Evolutionary conservation across 2,888 invertebrate genomes (phyloP).

Genomic region (Hemistola chrysoprasaria): DNA sequence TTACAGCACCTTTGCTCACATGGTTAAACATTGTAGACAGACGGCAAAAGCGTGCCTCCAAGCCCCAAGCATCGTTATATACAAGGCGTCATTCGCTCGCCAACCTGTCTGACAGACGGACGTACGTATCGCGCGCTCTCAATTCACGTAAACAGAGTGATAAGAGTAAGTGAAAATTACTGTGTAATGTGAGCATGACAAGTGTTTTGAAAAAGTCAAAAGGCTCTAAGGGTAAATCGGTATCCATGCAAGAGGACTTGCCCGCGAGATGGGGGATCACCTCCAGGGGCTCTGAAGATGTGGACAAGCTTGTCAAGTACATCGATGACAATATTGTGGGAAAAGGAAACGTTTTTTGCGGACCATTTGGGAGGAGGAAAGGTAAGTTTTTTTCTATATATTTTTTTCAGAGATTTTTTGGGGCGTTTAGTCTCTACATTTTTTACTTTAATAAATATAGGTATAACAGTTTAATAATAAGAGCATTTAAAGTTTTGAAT

Average conservation of each 20-base stretch:
- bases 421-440: no score
- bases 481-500: no score
- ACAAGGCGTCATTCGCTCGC: constrained; percentile 28
- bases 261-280: constrained; percentile 64
- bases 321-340: constrained; percentile 92
- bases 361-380: constrained; percentile 92
- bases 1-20: no score
- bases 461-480: no score
- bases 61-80: background rate
- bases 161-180: constrained; percentile 30
- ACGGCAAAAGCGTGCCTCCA: no score
- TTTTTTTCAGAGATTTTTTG: no score
- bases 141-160: constrained; percentile 29
- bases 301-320: constrained; percentile 87
- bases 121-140: constrained; percentile 19
- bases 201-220: constrained; percentile 78
- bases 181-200: constrained; percentile 76
- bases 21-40: no score
- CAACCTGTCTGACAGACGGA: constrained; percentile 14
- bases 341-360: constrained; percentile 89
- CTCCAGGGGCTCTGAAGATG: constrained; percentile 83
- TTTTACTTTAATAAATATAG: no score
- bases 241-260: constrained; percentile 78
- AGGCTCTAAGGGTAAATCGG: constrained; percentile 76
- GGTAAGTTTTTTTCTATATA: constrained; percentile 72